These are phyloP conservation scores for Latrodectus hesperus DNA, from an alignment of 2,888 invertebrate genomes.

Conservation along the genomic window DNA sequence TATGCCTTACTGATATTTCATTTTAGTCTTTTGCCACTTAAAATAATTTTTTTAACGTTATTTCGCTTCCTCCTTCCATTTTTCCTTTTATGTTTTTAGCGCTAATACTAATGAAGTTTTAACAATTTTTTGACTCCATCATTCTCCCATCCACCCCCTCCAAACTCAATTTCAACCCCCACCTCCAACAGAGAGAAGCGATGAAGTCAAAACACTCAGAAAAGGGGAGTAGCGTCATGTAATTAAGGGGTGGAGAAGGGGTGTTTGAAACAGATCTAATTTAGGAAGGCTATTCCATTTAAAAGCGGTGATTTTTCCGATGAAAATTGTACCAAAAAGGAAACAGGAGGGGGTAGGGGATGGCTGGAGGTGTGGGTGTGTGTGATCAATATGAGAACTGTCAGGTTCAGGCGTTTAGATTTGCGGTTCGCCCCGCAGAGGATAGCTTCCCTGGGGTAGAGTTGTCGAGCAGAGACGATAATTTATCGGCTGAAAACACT, in stretches of 20 bases:
- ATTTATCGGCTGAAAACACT: slow-evolving; percentile 39
- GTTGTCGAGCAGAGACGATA: slow-evolving; percentile 37
- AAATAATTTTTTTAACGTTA: no score
- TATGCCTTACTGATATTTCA: no score
- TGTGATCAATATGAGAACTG: slow-evolving; percentile 61
- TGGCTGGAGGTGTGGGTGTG: not conserved
- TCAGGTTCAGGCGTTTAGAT: slow-evolving; percentile 52
- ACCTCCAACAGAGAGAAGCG: not conserved
- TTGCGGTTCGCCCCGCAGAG: slow-evolving; percentile 22
- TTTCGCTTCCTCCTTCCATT: not conserved
- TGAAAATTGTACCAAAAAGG: slow-evolving; percentile 22
- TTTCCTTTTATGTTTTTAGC: not conserved
- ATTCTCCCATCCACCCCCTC: not conserved
- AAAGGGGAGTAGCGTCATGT: slow-evolving; percentile 19
- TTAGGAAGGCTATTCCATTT: slow-evolving; percentile 65
- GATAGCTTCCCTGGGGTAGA: slow-evolving; percentile 20
- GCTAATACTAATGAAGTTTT: slow-evolving; percentile 38
- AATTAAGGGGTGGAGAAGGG: slow-evolving; percentile 53
- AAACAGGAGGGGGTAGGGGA: not conserved
- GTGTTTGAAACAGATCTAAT: slow-evolving; percentile 60
- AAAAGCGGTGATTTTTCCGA: slow-evolving; percentile 59
- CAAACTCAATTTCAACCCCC: not conserved
- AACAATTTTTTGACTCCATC: slow-evolving; percentile 23
- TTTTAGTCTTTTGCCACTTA: no score
- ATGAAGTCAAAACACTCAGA: slow-evolving; percentile 26